Conservation (phyloP, 2,797 vertebrate species). For the Glossophaga mutica region DNA sequence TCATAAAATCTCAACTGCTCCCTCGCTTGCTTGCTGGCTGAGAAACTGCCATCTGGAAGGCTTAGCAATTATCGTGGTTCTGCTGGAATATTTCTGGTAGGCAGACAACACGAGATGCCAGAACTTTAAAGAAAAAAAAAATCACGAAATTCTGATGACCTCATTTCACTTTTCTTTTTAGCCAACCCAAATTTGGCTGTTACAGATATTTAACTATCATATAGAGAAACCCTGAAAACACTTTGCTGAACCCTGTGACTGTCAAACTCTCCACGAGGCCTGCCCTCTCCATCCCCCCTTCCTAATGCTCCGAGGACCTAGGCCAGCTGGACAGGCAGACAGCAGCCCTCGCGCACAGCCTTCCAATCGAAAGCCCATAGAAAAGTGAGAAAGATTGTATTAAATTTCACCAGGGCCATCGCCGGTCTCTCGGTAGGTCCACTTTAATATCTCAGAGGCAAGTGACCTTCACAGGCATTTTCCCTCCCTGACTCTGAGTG, state of each 20-base stretch:
- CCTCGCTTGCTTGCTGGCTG: conserved; percentile 13
- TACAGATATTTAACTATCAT: background rate
- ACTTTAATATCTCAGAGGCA: accelerated
- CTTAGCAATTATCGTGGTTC: background rate
- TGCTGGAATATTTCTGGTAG: conserved; percentile 53
- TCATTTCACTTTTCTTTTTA: conserved; percentile 61
- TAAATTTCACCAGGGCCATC: background rate
- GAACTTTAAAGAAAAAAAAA: background rate
- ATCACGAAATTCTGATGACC: conserved; percentile 56
- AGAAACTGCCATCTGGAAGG: conserved; percentile 60
- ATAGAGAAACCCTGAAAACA: background rate
- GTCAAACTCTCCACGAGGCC: accelerated
- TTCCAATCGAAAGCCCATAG: background rate
- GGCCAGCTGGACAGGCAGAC: background rate
- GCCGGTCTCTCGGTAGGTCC: background rate
- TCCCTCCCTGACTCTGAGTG: accelerated
- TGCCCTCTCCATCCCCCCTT: background rate
- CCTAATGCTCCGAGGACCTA: background rate
- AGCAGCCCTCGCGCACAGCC: background rate
- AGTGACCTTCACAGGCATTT: accelerated
- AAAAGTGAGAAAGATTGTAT: background rate
- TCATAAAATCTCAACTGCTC: background rate
- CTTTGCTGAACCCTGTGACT: conserved; percentile 1
- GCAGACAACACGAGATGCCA: conserved; percentile 58
- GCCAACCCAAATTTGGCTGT: background rate